phyloP scores from a whole-genome alignment of 2,888 invertebrate genomes.

The Ischnus inquisitorius region DNA sequence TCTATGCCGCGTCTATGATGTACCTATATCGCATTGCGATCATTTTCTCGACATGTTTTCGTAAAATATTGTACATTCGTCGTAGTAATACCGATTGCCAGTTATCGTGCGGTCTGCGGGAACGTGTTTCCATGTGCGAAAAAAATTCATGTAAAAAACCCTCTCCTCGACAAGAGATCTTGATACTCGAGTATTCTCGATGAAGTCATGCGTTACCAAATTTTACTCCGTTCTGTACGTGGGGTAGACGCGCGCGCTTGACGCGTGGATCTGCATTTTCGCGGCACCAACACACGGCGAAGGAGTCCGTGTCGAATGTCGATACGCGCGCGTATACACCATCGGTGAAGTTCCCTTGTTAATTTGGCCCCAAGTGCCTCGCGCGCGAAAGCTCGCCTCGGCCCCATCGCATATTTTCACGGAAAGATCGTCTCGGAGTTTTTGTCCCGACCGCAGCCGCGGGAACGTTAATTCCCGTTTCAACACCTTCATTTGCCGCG shows the following conservation, averaged over 20 bases:
- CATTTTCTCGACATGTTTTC: too few relatives aligned
- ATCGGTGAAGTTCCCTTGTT: conserved; percentile 62
- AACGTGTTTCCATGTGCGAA: background rate
- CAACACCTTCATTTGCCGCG: conserved; percentile 72
- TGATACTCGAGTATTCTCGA: background rate
- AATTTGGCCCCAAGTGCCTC: conserved; percentile 68
- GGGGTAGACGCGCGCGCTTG: conserved; percentile 38
- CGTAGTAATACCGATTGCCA: too few relatives aligned
- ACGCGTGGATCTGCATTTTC: background rate
- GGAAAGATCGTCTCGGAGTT: conserved; percentile 42
- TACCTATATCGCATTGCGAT: too few relatives aligned
- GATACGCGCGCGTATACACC: conserved; percentile 41
- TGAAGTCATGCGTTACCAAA: conserved; percentile 13
- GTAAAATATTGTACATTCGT: too few relatives aligned
- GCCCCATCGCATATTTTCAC: conserved; percentile 70
- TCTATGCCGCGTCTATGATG: too few relatives aligned
- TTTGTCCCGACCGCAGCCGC: conserved; percentile 20
- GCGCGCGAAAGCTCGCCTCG: conserved; percentile 15
- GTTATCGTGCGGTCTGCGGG: too few relatives aligned
- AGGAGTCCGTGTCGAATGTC: conserved; percentile 52
- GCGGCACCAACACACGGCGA: background rate
- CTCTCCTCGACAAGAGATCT: background rate
- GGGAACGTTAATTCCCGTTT: conserved; percentile 72
- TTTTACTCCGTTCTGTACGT: conserved; percentile 57
- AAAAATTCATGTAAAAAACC: background rate